These are phyloP conservation scores for Gymnodraco acuticeps DNA, from an alignment of 2,797 vertebrate genomes.

Conservation along the genomic window DNA sequence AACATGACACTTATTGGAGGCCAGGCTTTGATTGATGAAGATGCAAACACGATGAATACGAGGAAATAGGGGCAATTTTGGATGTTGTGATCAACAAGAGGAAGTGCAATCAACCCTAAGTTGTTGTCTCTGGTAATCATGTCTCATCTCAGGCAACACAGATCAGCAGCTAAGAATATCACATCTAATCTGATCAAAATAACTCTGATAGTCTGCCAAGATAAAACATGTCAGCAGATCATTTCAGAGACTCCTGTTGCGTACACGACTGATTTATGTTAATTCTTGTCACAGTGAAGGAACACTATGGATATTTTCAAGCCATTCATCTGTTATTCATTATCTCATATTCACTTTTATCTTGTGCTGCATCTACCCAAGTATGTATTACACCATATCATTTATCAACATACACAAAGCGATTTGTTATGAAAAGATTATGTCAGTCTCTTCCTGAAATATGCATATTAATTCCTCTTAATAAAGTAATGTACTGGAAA, in stretches of 20 bases:
- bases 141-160: conserved; percentile 41
- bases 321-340: conserved; percentile 33
- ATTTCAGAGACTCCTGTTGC: conserved; percentile 27
- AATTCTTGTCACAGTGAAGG: conserved; percentile 27
- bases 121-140: conserved; percentile 52
- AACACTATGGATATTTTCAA: conserved; percentile 29
- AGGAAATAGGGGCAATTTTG: conserved; percentile 45
- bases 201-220: conserved; percentile 39
- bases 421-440: conserved; percentile 4
- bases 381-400: neutral
- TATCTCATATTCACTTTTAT: conserved; percentile 28
- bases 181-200: conserved; percentile 56
- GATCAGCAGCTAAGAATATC: conserved; percentile 50
- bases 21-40: conserved; percentile 58
- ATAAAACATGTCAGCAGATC: conserved; percentile 50
- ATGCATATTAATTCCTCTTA: conserved; percentile 12
- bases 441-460: conserved; percentile 18
- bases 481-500: conserved; percentile 7
- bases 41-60: conserved; percentile 36
- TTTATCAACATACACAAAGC: conserved; percentile 2
- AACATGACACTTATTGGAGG: conserved; percentile 25
- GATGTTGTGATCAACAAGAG: conserved; percentile 56
- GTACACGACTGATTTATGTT: conserved; percentile 39
- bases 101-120: conserved; percentile 66
- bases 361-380: conserved; percentile 6